These are phyloP conservation scores for Oryzias melastigma DNA, from an alignment of 2,113 vertebrate species.

Conservation along the genomic window DNA sequence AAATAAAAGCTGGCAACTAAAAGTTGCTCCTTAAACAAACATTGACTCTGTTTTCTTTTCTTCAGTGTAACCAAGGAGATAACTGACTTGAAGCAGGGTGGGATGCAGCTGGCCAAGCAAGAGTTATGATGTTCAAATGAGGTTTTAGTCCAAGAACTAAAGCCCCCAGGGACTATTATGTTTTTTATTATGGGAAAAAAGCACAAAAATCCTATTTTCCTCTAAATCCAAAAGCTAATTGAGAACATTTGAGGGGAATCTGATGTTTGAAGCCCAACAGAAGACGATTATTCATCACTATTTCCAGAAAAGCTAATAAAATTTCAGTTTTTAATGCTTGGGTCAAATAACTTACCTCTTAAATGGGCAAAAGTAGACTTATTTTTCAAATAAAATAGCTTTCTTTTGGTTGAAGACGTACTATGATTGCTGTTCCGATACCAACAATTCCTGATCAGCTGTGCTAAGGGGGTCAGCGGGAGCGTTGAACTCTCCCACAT, in stretches of 20 bases:
- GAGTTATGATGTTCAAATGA: constrained; percentile 92
- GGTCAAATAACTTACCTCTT: constrained; percentile 31
- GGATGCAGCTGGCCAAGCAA: constrained; percentile 66
- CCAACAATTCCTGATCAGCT: background rate
- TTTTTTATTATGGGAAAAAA: constrained; percentile 89
- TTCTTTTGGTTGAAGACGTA: background rate
- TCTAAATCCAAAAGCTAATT: constrained; percentile 67
- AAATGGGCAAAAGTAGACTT: constrained; percentile 44
- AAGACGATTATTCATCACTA: constrained; percentile 81
- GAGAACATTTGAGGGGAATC: constrained; percentile 75
- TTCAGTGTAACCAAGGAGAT: constrained; percentile 18
- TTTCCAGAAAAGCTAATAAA: constrained; percentile 85
- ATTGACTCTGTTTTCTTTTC: constrained; percentile 16
- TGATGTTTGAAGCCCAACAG: constrained; percentile 73
- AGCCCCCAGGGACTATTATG: constrained; percentile 76
- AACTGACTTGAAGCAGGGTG: constrained; percentile 21
- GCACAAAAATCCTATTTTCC: constrained; percentile 83
- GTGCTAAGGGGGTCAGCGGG: background rate
- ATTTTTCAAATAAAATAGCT: background rate
- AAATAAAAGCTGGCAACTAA: too few relatives aligned
- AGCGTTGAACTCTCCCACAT: constrained; percentile 33
- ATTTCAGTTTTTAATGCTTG: constrained; percentile 77
- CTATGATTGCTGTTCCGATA: background rate
- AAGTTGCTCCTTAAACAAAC: background rate
- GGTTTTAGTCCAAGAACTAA: constrained; percentile 81